Base-by-base conservation (phyloP, 1,140 invertebrate species). In the Zaprionus inermis region DNA sequence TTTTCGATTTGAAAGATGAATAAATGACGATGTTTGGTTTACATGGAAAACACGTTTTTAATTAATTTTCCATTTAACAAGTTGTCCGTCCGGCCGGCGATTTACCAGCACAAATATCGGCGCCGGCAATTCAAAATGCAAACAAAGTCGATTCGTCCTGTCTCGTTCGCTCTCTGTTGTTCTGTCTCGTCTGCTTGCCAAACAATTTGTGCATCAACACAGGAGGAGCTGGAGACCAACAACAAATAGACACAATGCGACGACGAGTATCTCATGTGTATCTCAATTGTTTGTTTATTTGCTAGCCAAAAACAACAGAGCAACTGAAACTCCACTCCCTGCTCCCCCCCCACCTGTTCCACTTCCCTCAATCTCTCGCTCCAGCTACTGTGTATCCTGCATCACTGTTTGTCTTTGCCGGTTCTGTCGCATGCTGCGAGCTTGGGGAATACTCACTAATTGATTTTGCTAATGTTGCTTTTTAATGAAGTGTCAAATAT, bases 401-500 rank as follows among this genome's bases (percentile, higher is more conserved):
- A 67, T 68, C 63, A 56, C 28, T 73, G 51, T 74, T 70, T 74
- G 41, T 54, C 61, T 63, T 73, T 46, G 32, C 65, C 38, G 65
- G 65, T 69, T 76, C 56, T 61, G 70, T 44, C 60, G 55, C 58
- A 59, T 71, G 65, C 34, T 64, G 63, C 72, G 72, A 73, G 76
- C 79, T 76, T 70, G 71, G 82, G 82, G 82, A 85, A 81, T 88
- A 79, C 60, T 66, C 76, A 71, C 79, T 88, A 86, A 86, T 86
- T 86, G 82, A 86, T 86, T 86, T 86, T 86, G 82, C 79, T 86
- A 86, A 88, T 86, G 83, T 83, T 86, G 83, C 83, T 83, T 86
- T 86, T 86, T 86, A 86, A 86, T 86, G 82, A 86, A 88, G 82
- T 86, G 82, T 86, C 82, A 86, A 88, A 86, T 88, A 68, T 86